Evolutionary conservation across 2,113 vertebrate species (phyloP), one percentile per base, ranked within the genome.

Genomic region (Climacteris rufus): DNA sequence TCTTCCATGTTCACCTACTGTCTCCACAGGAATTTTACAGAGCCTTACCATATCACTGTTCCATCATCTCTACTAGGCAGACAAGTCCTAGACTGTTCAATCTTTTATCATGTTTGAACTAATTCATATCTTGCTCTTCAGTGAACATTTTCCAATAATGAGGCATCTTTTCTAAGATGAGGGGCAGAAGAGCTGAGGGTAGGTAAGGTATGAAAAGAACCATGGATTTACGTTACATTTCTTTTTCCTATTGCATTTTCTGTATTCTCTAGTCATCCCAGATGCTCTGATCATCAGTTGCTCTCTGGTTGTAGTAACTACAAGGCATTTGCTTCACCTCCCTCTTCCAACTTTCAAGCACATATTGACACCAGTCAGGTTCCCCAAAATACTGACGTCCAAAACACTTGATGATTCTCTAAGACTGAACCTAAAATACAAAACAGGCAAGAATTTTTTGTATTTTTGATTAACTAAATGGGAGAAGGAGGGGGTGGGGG

Each of bases 401-500:
- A 69, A 50, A 85, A 85, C 25, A 65, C 14, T 21, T 8, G 24
- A 18, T 21, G 30, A 57, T 59, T 80, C 23, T 89, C 50, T 76
- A 66, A 69, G 25, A 61, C 15, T 35, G 11, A 14, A 66, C 39
- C 71, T 70, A 61, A 52, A 94, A 84, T 21, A 94, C 24, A 89
- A 82, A 87, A 45, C 4, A 84, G 83, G n/a, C 6, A 65, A 70
- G 12, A 10, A 31, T 10, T 39, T 79, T 50, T 85, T 79, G 39
- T 15, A 59, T 24, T 83, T 86, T 8, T 47, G 25, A 90, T 39
- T 2, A 77, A 94, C 22, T 59, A 83, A 83, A 69, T 28, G 6
- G 3, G 2, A 18, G 3, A 5, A 5, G 13, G 13, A 33, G 3
- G 7, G 12, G 13, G 13, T 30, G 3, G 7, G 12, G 4, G 4